Percentiles rank a stretch among this genome's conserved stretches.
Conservation (phyloP, 2,113 vertebrate species). For the Carlito syrichta region DNA sequence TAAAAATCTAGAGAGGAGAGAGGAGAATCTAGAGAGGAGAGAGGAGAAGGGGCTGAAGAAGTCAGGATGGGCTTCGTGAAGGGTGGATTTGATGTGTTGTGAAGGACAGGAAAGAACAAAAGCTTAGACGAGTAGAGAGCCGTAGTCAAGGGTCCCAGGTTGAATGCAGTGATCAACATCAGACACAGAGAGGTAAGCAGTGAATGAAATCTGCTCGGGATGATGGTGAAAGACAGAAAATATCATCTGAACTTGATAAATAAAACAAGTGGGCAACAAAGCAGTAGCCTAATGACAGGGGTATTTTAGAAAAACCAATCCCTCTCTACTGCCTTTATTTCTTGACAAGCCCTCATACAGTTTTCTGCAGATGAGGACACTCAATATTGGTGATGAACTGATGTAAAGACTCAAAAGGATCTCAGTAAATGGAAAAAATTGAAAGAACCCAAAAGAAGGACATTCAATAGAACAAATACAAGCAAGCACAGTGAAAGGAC, state of each 20-base stretch:
- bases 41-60: neutral
- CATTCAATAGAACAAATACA: neutral
- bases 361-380: neutral
- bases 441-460: neutral
- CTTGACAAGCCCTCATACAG: neutral
- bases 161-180: neutral
- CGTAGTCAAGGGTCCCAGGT: neutral
- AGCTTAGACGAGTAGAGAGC: neutral
- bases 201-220: neutral
- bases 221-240: neutral
- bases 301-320: neutral
- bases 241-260: neutral
- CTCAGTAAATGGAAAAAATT: neutral
- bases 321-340: neutral
- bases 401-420: neutral
- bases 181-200: neutral
- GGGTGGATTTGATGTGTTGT: neutral
- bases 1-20: neutral
- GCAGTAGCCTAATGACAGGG: neutral
- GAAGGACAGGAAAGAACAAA: neutral
- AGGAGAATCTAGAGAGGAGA: neutral
- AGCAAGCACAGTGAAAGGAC: neutral
- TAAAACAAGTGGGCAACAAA: neutral
- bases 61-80: neutral
- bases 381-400: neutral